A percentile compares a stretch with the other conserved stretches of the same genome.
Conservation (phyloP, 30 jellyfish, hydroid and myxozoan genomes). For the Aurelia coerulea region DNA sequence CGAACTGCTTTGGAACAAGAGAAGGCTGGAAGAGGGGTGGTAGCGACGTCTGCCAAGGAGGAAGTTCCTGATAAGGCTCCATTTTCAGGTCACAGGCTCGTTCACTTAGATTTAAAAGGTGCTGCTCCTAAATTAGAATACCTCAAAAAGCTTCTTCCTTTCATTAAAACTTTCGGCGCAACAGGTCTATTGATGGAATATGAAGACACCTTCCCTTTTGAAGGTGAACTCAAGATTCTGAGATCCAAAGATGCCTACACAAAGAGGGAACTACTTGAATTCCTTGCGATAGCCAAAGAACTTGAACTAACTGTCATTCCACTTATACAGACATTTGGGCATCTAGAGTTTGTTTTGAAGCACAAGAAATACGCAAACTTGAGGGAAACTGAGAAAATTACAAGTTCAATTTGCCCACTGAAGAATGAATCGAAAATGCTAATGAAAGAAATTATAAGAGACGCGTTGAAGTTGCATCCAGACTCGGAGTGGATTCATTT, state of each 20-base stretch:
- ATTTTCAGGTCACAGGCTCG: conserved; percentile 77
- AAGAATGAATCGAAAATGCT: conserved; percentile 63
- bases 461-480: conserved; percentile 70
- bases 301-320: conserved; percentile 74
- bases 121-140: conserved; percentile 88
- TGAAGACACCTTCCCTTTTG: conserved; percentile 92
- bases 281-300: conserved; percentile 70
- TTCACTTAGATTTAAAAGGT: conserved; percentile 92
- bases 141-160: conserved; percentile 58
- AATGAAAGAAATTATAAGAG: conserved; percentile 59
- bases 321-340: conserved; percentile 95
- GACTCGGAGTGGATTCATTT: conserved; percentile 84
- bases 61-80: background rate
- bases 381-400: conserved; percentile 67
- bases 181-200: conserved; percentile 88
- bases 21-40: background rate
- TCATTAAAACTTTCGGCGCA: conserved; percentile 66
- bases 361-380: conserved; percentile 70
- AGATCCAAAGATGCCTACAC: conserved; percentile 79
- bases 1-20: conserved; percentile 1
- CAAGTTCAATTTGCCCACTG: conserved; percentile 82
- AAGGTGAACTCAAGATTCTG: conserved; percentile 65
- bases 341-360: conserved; percentile 90
- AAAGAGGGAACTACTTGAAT: conserved; percentile 42
- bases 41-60: background rate